Evolutionary conservation across 2,888 invertebrate species (phyloP).

Genomic region (Agrotis ipsilon): DNA sequence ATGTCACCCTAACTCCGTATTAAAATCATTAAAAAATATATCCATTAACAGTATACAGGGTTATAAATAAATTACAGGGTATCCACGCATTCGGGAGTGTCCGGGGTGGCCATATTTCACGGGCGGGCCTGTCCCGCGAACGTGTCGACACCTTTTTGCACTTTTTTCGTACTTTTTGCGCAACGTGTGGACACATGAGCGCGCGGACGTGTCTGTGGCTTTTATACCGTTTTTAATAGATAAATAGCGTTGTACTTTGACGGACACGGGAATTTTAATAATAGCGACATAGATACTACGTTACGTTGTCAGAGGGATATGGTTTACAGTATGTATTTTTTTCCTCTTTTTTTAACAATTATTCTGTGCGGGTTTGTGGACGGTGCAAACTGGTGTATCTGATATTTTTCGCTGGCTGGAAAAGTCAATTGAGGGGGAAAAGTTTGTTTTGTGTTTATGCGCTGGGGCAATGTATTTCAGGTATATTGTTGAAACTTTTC

Average conservation of each 20-base stretch:
- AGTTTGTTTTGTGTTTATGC: conserved; percentile 29
- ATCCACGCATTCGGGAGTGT: conserved; percentile 69
- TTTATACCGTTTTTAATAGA: conserved; percentile 77
- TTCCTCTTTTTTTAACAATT: conserved; percentile 45
- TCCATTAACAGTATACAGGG: conserved; percentile 71
- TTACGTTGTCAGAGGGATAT: conserved; percentile 48
- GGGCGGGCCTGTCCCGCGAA: conserved; percentile 71
- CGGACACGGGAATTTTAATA: conserved; percentile 70
- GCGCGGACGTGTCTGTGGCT: conserved; percentile 73
- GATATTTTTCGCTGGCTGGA: conserved; percentile 47
- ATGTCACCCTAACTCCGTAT: conserved; percentile 67
- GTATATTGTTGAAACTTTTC: conserved; percentile 14
- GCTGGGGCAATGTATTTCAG: conserved; percentile 27
- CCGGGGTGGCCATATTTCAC: conserved; percentile 80
- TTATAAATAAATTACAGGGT: conserved; percentile 79
- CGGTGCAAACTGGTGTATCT: conserved; percentile 47
- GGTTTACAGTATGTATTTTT: conserved; percentile 19
- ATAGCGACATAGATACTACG: conserved; percentile 61
- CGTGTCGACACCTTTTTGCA: conserved; percentile 80
- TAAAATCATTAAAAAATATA: conserved; percentile 76
- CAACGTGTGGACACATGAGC: conserved; percentile 71
- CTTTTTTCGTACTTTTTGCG: conserved; percentile 69
- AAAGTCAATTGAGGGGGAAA: conserved; percentile 54
- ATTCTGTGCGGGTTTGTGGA: conserved; percentile 33
- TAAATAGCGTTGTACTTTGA: conserved; percentile 77